Base-by-base conservation (phyloP, 2,113 vertebrate species). In the Python bivittatus region DNA sequence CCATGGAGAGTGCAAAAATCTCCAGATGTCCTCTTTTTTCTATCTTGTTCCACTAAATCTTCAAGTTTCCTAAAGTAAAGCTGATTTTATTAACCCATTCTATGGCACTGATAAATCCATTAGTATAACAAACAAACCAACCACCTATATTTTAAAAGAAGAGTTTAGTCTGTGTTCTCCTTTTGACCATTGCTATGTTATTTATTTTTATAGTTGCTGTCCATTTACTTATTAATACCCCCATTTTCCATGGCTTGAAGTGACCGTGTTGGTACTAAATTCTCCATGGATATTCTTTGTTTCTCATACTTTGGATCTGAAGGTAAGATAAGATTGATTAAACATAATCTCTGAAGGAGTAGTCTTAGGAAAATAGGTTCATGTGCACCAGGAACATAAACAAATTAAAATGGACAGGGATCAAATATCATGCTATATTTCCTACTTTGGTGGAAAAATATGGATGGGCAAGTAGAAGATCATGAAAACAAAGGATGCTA, bases 31-130 rank as follows among this genome's bases (percentile, higher is more conserved):
- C 7, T 79, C 38, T 79, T 58, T 79, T n/a, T 38, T 38, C 33
- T 72, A 17, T 29, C 94, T 91, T 86, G 72, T 42, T 91, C 94
- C 91, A 93, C 72, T 95, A 90, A 96, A 94, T 94, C 58, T 91
- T 72, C 91, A 94, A 29, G 0, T 27, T 7, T 86, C 0, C 0
- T 27, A 94, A 97, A 60, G n/a, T 57, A 88, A 56, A 23, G 8
- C 3, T 25, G 57, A 83, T 53, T 25, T 3, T 52, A 38, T 86
- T 91, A 91, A 64, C 29, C 2, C 27, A 20, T 79, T 33, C 2
- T 27, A 53, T n/a, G 15, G 9, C 6, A 8, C 54, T 79, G 38
- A 29, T 84, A 57, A 44, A 57, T 84, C 25, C 38, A 90, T 84
- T 44, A 54, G 22, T 3, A 54, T 22, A 20, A 11, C n/a, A 48